Evolutionary conservation across 2,888 invertebrate genomes (phyloP), one percentile per base, ranked within the genome.

Genomic region (Cordilura impudica): DNA sequence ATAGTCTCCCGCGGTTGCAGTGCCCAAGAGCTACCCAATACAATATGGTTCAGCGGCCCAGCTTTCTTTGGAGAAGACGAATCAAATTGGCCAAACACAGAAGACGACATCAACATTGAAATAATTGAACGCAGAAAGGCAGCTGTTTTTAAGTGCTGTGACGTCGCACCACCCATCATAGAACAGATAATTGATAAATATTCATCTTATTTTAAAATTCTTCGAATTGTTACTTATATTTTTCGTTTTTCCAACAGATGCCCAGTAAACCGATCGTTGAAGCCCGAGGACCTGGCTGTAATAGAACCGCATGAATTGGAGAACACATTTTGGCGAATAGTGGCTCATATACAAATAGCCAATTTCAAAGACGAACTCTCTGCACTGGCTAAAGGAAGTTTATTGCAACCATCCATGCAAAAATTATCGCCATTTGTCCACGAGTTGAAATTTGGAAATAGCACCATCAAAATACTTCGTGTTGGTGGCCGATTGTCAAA

Each of bases 401-500:
- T 26, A 6, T 3, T 26, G 26, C 6, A 3, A 6, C 26, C 26
- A 26, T 26, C 26, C 4, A 3, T 26, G 6, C 26, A 26, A 26
- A 26, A 26, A 26, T 26, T 26, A 6, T 26, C 26, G 3, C 26
- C 26, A 26, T 26, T 26, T 26, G 6, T 26, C 6, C 26, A 26
- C 3, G 26, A 69, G 10, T 39, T 12, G 39, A 31, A 39, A 16
- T 19, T 35, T 1, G 45, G 51, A 14, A 39, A 12, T n/a, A 56
- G 31, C 4, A 18, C 31, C 19, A 49, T 21, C 5, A n/a, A 14
- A 1, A 14, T 14, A 2, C 70, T 85, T 19, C 78, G 84, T 74
- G 85, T 85, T 54, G 85, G 86, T 35, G 85, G 86, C 4, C 43
- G 60, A 10, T 16, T 45, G 14, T 12, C 60, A 21, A 60, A 60